phyloP scores from a whole-genome alignment of 2,113 vertebrate genomes.

The Ellobius talpinus region DNA sequence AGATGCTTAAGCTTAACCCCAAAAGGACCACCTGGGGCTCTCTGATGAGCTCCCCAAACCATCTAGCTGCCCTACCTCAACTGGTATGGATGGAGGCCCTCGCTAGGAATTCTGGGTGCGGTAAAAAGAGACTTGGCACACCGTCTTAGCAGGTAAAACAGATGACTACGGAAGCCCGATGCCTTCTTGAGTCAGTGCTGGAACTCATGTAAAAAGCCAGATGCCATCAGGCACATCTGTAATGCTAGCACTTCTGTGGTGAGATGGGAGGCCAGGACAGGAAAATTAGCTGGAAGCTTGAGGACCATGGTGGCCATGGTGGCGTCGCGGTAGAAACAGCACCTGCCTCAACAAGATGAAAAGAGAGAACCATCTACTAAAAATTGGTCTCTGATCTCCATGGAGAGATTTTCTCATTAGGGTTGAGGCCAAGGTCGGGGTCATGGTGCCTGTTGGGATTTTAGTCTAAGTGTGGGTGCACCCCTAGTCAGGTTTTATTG shows the following conservation, averaged over 20 bases:
- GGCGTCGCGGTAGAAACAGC: not conserved
- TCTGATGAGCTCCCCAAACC: not conserved
- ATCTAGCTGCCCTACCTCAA: accelerated
- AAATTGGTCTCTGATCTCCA: not conserved
- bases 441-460: not conserved
- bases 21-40: not conserved
- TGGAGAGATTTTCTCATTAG: not conserved
- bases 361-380: not conserved
- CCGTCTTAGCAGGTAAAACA: too few species aligned
- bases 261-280: too few species aligned
- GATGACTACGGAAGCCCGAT: too few species aligned
- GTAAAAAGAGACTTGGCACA: not conserved
- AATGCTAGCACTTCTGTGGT: not conserved
- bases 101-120: not conserved
- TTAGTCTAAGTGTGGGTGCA: not conserved
- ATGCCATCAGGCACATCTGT: not conserved
- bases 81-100: not conserved
- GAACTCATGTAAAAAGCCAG: not conserved
- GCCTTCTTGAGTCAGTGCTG: not conserved
- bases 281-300: too few species aligned
- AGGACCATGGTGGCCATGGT: not conserved
- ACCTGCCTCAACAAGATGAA: not conserved
- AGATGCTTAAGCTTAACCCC: not conserved
- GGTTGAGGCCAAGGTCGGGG: not conserved
- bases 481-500: not conserved